Evolutionary conservation across 92 coral and sea anemone species (phyloP).

Genomic region (Epizoanthus ramosus): DNA sequence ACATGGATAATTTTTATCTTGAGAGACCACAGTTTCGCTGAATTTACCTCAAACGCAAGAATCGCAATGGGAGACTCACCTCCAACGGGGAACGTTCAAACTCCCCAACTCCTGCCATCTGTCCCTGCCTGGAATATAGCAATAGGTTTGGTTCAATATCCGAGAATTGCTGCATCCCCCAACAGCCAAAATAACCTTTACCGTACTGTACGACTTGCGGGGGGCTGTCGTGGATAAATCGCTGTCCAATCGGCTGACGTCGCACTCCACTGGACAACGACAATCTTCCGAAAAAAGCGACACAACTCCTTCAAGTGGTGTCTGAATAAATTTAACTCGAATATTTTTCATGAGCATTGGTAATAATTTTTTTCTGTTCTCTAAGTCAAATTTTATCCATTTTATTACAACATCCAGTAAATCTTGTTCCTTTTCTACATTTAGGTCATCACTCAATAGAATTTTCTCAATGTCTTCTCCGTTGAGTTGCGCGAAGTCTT

Average conservation of each 20-base stretch:
- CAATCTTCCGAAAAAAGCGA: background rate
- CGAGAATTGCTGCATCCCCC: constrained; percentile 84
- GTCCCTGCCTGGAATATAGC: constrained; percentile 71
- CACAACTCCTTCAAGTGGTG: constrained; percentile 37
- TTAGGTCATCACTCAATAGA: constrained; percentile 79
- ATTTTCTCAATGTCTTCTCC: constrained; percentile 52
- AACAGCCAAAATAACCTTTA: constrained; percentile 67
- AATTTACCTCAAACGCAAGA: background rate
- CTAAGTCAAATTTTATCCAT: constrained; percentile 69
- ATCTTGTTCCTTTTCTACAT: constrained; percentile 71
- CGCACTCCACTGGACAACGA: background rate
- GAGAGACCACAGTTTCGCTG: background rate
- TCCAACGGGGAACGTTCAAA: constrained; percentile 87
- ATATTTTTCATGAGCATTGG: constrained; percentile 55
- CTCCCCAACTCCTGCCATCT: constrained; percentile 72
- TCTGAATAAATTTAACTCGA: constrained; percentile 65
- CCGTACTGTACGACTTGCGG: constrained; percentile 76
- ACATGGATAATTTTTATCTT: too few relatives aligned
- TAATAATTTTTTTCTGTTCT: constrained; percentile 40
- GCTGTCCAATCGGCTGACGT: background rate
- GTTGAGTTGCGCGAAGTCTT: constrained; percentile 57
- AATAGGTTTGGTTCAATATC: constrained; percentile 57
- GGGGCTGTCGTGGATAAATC: constrained; percentile 23
- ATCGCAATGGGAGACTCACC: constrained; percentile 57
- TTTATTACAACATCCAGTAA: constrained; percentile 62